phyloP scores from a whole-genome alignment of 2,113 vertebrate species.

The Trichechus manatus region DNA sequence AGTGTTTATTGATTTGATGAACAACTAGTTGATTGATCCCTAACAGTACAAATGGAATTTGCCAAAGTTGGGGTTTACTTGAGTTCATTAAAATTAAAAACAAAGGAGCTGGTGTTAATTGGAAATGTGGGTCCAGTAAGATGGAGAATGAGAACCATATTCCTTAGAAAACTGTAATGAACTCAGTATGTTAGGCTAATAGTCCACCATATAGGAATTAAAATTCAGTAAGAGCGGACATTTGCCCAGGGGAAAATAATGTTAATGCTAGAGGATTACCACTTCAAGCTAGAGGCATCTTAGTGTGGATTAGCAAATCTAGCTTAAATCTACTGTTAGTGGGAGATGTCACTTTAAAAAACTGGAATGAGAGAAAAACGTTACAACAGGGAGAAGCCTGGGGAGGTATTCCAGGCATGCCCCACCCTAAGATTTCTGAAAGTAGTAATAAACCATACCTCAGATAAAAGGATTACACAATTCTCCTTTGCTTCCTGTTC shows the following conservation, averaged over 20 bases:
- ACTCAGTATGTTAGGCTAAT: background rate
- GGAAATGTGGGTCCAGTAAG: background rate
- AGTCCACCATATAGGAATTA: background rate
- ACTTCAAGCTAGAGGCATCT: background rate
- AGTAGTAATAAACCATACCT: constrained; percentile 54
- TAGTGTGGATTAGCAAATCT: background rate
- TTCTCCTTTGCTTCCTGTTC: constrained; percentile 22
- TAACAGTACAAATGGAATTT: constrained; percentile 3
- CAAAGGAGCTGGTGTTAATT: background rate
- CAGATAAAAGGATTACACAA: background rate
- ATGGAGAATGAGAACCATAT: background rate
- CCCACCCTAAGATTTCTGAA: constrained; percentile 11
- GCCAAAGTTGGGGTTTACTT: background rate
- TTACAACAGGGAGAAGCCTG: background rate
- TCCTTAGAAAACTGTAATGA: background rate
- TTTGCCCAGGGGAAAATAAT: background rate
- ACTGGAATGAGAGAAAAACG: background rate
- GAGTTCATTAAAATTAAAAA: constrained; percentile 34
- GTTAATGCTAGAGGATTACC: background rate
- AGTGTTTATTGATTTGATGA: background rate
- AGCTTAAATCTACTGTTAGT: background rate
- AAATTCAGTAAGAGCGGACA: background rate
- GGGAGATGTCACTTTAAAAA: background rate
- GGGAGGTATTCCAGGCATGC: background rate
- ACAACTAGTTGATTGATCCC: background rate